These are phyloP conservation scores for Saiga tatarica DNA, from an alignment of 2,113 vertebrate species.

Conservation along the genomic window DNA sequence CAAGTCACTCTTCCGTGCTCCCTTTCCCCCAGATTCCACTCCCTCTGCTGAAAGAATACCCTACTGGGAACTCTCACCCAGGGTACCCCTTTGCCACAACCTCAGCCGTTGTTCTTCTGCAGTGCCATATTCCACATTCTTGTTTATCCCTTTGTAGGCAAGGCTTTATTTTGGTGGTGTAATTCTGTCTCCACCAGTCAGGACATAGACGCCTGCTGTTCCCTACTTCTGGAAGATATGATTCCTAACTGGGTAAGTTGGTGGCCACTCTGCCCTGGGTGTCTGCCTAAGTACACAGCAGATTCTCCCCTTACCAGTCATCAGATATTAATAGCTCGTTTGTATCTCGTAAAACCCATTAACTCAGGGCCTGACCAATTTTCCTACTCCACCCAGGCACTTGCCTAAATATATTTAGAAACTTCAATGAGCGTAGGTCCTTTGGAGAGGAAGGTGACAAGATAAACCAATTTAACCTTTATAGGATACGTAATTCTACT, in stretches of 20 bases:
- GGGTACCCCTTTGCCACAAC: fast-evolving
- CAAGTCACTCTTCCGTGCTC: not conserved
- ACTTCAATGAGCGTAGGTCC: not conserved
- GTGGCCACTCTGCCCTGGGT: slow-evolving; percentile 70
- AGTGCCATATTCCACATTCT: not conserved
- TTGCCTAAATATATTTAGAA: slow-evolving; percentile 47
- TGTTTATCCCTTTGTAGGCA: not conserved
- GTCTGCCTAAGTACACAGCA: slow-evolving; percentile 70
- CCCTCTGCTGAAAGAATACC: not conserved
- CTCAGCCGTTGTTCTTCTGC: not conserved
- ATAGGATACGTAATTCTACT: not conserved
- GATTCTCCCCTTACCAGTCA: slow-evolving; percentile 58
- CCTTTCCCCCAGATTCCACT: not conserved
- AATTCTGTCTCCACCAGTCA: slow-evolving; percentile 30
- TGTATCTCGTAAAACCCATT: slow-evolving; percentile 40
- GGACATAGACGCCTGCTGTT: slow-evolving; percentile 42
- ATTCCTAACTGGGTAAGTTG: slow-evolving; percentile 60
- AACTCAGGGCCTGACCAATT: not conserved
- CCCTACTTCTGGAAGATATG: slow-evolving; percentile 54
- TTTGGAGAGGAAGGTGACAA: slow-evolving; percentile 25
- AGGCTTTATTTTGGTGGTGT: slow-evolving; percentile 48
- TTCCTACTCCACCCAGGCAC: not conserved
- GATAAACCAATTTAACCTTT: slow-evolving; percentile 18
- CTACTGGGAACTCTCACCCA: not conserved
- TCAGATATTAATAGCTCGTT: slow-evolving; percentile 59